These are phyloP conservation scores for Tipula unca DNA, from an alignment of 2,888 invertebrate species.

Conservation along the genomic window DNA sequence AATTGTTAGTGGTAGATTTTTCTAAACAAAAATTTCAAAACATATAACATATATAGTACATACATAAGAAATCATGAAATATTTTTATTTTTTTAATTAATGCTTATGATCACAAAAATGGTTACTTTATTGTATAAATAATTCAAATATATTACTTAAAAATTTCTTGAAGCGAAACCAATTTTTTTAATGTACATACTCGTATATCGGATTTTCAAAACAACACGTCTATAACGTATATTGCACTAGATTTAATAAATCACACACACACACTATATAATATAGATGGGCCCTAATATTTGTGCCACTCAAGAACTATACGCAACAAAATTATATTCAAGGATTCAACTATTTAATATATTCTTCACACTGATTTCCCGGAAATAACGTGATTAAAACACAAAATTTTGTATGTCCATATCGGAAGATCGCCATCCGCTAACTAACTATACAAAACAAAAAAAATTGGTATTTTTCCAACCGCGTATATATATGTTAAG, in stretches of 20 bases:
- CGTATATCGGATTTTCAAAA: background rate
- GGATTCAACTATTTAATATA: background rate
- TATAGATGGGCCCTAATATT: background rate
- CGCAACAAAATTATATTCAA: background rate
- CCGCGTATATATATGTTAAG: background rate
- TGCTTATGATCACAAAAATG: background rate
- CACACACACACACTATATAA: background rate
- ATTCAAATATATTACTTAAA: background rate
- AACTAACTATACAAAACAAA: background rate
- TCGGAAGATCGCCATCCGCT: conserved; percentile 8
- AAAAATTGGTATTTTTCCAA: background rate
- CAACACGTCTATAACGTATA: background rate
- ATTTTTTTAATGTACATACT: background rate
- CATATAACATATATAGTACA: background rate
- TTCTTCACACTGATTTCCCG: background rate
- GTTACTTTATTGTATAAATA: background rate
- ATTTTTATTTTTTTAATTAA: background rate
- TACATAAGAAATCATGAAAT: background rate
- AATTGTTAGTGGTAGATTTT: background rate
- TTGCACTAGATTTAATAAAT: background rate
- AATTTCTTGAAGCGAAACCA: background rate
- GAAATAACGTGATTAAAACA: background rate
- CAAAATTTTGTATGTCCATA: background rate
- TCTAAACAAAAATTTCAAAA: background rate
- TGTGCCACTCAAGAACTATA: background rate